Evolutionary conservation across 1,140 invertebrate species (phyloP).

Genomic region (Adelges cooleyi): DNA sequence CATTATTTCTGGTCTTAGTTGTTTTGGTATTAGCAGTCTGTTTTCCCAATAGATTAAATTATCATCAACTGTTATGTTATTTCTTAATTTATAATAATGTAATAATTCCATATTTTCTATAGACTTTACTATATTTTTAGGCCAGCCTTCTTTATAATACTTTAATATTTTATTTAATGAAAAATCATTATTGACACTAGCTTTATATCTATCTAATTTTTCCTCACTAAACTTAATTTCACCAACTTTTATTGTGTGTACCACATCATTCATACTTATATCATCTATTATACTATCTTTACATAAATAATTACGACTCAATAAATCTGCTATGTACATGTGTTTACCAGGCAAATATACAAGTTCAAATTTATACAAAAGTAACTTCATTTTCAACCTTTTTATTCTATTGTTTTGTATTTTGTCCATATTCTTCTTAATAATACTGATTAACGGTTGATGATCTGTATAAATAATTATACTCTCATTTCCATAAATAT

Average conservation of each 20-base stretch:
- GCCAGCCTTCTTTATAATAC: background rate
- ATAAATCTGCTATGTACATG: constrained; percentile 23
- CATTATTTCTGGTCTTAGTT: constrained; percentile 35
- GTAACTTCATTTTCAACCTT: constrained; percentile 36
- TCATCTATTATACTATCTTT: constrained; percentile 30
- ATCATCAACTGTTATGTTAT: constrained; percentile 32
- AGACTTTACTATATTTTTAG: background rate
- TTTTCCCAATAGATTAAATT: constrained; percentile 35
- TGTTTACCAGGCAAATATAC: constrained; percentile 25
- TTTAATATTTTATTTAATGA: background rate
- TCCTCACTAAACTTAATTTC: background rate
- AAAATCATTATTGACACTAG: background rate
- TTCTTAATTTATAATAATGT: constrained; percentile 12
- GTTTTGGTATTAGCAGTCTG: constrained; percentile 35
- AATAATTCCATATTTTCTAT: background rate
- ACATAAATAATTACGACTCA: constrained; percentile 32
- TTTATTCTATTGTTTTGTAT: constrained; percentile 36
- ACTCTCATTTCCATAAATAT: background rate
- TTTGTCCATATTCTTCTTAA: background rate
- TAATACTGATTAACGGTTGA: background rate
- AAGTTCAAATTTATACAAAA: constrained; percentile 33
- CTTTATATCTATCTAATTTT: background rate
- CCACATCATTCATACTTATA: background rate
- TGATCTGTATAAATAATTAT: background rate
- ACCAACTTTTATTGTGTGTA: background rate